These are phyloP conservation scores for Pampus argenteus DNA, from an alignment of 2,797 vertebrate species.

Conservation along the genomic window DNA sequence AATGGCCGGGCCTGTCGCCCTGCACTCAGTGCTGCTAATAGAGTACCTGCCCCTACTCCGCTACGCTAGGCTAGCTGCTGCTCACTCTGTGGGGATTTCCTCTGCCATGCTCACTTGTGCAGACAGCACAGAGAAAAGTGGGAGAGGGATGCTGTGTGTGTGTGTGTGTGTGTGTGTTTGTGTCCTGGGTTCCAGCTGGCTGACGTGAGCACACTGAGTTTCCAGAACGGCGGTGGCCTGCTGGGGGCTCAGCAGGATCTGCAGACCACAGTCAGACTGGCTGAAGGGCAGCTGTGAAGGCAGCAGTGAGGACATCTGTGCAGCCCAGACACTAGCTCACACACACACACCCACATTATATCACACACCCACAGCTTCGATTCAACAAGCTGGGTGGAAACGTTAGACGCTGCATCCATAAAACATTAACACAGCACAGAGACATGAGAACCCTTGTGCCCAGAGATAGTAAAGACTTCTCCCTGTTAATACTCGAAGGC, in stretches of 20 bases:
- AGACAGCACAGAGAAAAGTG: slow-evolving; percentile 39
- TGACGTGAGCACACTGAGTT: slow-evolving; percentile 26
- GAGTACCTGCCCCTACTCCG: slow-evolving; percentile 51
- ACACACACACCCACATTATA: neutral
- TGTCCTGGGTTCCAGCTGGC: slow-evolving; percentile 26
- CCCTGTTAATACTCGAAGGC: slow-evolving; percentile 13
- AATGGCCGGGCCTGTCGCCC: slow-evolving; percentile 45
- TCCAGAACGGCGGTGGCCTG: slow-evolving; percentile 37
- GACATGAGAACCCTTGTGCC: slow-evolving; percentile 30
- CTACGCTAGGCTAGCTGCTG: slow-evolving; percentile 45
- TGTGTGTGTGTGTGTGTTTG: neutral
- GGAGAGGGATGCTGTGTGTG: neutral
- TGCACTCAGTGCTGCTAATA: slow-evolving; percentile 63
- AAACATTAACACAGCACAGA: slow-evolving; percentile 56
- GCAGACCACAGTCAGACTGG: slow-evolving; percentile 23
- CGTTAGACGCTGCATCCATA: slow-evolving; percentile 43
- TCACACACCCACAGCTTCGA: slow-evolving; percentile 4
- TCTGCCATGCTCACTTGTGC: slow-evolving; percentile 50
- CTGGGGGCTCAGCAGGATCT: slow-evolving; percentile 40
- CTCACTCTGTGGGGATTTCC: slow-evolving; percentile 69
- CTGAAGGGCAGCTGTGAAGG: slow-evolving; percentile 51
- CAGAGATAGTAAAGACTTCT: slow-evolving; percentile 27
- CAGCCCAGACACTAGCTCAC: neutral
- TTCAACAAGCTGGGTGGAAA: slow-evolving; percentile 43
- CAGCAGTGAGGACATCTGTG: slow-evolving; percentile 45